phyloP scores from a whole-genome alignment of 2,797 vertebrate genomes.

The Gephyroberyx darwinii region DNA sequence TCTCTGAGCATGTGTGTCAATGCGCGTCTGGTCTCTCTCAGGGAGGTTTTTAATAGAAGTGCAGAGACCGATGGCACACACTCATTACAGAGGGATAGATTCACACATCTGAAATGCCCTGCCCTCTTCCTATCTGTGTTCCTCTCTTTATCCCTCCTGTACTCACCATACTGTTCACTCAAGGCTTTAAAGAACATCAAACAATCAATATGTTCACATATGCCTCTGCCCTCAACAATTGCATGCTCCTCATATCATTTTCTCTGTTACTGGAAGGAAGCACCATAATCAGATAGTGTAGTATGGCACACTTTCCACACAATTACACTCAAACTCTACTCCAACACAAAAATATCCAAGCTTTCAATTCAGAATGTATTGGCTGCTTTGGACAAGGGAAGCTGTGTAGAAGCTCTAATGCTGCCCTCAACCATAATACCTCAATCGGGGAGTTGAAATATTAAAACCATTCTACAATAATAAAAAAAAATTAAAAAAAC shows the following conservation, averaged over 20 bases:
- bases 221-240: background rate
- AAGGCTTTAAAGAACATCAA: background rate
- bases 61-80: conserved; percentile 70
- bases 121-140: conserved; percentile 36
- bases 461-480: conserved; percentile 59
- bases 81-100: conserved; percentile 69
- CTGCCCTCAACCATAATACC: conserved; percentile 59
- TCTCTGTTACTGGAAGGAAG: conserved; percentile 22
- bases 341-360: conserved; percentile 33
- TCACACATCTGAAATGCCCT: conserved; percentile 65
- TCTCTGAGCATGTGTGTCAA: conserved; percentile 51
- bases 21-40: conserved; percentile 27
- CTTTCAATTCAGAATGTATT: conserved; percentile 45
- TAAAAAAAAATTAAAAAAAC: conserved; percentile 54
- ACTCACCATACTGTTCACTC: background rate
- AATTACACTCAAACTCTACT: conserved; percentile 42
- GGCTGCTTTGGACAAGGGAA: conserved; percentile 36
- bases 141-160: conserved; percentile 29
- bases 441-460: conserved; percentile 63
- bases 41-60: conserved; percentile 73
- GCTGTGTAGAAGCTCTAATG: conserved; percentile 43
- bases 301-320: conserved; percentile 12
- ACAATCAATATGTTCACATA: conserved; percentile 35
- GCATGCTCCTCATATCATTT: conserved; percentile 18
- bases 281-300: conserved; percentile 38